A percentile compares a stretch with the other conserved stretches of the same genome.
Evolutionary conservation across 2,888 invertebrate genomes (phyloP).

Genomic region (Sminthurinus aureus): DNA sequence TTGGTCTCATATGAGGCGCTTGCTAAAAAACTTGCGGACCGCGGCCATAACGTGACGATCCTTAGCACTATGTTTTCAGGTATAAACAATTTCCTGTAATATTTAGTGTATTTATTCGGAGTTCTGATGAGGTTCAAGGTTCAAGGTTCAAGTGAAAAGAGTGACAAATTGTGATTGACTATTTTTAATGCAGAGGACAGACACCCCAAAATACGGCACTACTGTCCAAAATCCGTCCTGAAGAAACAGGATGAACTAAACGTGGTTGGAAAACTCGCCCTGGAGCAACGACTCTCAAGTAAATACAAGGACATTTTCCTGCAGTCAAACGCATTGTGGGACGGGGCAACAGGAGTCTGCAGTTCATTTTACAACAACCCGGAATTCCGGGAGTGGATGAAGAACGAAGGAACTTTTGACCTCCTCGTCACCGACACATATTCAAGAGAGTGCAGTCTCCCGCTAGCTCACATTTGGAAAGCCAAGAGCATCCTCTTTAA

Average conservation of each 20-base stretch:
- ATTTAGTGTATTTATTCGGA: too few species aligned
- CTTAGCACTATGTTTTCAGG: background rate
- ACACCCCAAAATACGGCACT: background rate
- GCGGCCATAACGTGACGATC: slow-evolving; percentile 6
- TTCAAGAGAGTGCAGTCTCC: background rate
- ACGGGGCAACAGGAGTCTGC: background rate
- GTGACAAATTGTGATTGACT: too few species aligned
- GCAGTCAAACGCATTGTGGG: background rate
- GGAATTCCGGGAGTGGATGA: background rate
- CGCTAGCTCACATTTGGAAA: background rate
- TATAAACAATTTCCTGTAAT: too few species aligned
- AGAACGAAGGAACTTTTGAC: background rate
- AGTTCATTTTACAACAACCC: background rate
- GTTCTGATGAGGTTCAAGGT: too few species aligned
- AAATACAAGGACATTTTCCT: slow-evolving; percentile 5
- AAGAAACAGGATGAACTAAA: background rate
- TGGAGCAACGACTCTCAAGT: background rate
- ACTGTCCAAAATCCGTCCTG: slow-evolving; percentile 5
- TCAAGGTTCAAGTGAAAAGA: too few species aligned
- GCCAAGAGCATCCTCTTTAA: background rate
- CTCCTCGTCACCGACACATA: background rate
- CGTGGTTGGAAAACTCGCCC: background rate
- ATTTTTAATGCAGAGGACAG: too few species aligned
- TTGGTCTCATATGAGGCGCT: slow-evolving; percentile 4
- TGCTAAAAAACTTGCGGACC: background rate